These are phyloP conservation scores for Recurvirostra avosetta DNA, from an alignment of 2,113 vertebrate species.

Conservation along the genomic window DNA sequence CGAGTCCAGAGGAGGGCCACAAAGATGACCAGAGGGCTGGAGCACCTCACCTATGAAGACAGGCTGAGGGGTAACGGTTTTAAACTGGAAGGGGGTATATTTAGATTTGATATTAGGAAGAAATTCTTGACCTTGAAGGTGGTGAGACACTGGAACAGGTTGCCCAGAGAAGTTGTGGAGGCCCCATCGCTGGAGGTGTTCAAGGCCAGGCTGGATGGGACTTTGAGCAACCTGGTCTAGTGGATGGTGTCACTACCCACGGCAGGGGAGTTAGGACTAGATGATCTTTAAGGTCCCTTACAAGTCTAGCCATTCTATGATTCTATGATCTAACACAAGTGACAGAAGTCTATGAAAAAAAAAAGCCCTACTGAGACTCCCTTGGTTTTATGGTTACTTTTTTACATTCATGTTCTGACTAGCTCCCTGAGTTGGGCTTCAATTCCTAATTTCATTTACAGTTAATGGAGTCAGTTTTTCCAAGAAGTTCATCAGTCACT, in stretches of 20 bases:
- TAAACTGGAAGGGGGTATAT: background rate
- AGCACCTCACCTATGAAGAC: background rate
- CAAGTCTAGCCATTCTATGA: background rate
- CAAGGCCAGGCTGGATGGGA: background rate
- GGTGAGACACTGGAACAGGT: background rate
- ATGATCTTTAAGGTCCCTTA: background rate
- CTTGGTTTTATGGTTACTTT: background rate
- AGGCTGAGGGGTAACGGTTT: background rate
- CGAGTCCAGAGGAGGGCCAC: background rate
- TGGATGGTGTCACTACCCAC: background rate
- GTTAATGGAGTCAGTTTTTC: background rate
- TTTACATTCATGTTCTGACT: background rate
- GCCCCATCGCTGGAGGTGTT: background rate
- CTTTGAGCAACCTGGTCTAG: background rate
- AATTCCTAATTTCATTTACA: background rate
- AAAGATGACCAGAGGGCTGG: background rate
- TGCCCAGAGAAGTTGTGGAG: background rate
- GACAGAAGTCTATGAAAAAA: background rate
- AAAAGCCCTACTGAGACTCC: background rate
- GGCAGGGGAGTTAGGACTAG: background rate
- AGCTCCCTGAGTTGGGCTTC: background rate
- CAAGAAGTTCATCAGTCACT: background rate
- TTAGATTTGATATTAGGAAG: background rate
- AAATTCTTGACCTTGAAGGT: background rate
- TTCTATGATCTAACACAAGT: background rate